Evolutionary conservation across 1,140 invertebrate genomes (phyloP).

Genomic region (Drosophila funebris): DNA sequence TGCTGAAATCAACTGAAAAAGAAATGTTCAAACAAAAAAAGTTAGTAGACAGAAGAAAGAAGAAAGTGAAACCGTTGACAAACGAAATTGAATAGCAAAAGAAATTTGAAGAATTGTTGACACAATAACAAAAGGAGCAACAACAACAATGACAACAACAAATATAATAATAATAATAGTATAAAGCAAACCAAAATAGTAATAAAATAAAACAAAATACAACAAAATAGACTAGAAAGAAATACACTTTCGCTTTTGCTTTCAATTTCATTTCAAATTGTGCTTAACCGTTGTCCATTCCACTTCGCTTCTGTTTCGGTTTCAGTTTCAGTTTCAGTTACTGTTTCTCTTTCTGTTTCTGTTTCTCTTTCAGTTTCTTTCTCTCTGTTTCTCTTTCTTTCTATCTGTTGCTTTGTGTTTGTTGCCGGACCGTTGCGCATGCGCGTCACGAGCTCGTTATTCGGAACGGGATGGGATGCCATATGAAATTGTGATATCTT

Average conservation of each 20-base stretch:
- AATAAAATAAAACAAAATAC: constrained; percentile 20
- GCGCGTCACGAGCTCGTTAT: constrained; percentile 54
- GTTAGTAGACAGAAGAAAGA: too few species aligned
- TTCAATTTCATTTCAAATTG: constrained; percentile 77
- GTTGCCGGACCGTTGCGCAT: constrained; percentile 43
- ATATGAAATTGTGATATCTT: constrained; percentile 12
- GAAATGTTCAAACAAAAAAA: background rate
- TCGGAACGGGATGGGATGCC: constrained; percentile 3
- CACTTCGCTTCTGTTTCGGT: constrained; percentile 7
- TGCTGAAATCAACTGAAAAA: background rate
- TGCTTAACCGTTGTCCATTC: constrained; percentile 27
- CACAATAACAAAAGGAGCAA: background rate
- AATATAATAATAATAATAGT: constrained; percentile 24
- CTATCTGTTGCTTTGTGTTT: constrained; percentile 19
- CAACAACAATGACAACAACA: background rate
- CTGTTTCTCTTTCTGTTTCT: background rate
- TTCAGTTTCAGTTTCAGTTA: constrained; percentile 47
- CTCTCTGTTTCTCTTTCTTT: constrained; percentile 21
- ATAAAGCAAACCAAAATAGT: constrained; percentile 15
- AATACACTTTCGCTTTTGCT: constrained; percentile 79
- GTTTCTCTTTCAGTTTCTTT: constrained; percentile 21
- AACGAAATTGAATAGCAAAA: constrained; percentile 7
- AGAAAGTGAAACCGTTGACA: constrained; percentile 13
- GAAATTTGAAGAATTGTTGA: constrained; percentile 13
- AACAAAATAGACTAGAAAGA: constrained; percentile 36